phyloP scores from a whole-genome alignment of 1,140 invertebrate genomes.

The Dreissena rostriformis region DNA sequence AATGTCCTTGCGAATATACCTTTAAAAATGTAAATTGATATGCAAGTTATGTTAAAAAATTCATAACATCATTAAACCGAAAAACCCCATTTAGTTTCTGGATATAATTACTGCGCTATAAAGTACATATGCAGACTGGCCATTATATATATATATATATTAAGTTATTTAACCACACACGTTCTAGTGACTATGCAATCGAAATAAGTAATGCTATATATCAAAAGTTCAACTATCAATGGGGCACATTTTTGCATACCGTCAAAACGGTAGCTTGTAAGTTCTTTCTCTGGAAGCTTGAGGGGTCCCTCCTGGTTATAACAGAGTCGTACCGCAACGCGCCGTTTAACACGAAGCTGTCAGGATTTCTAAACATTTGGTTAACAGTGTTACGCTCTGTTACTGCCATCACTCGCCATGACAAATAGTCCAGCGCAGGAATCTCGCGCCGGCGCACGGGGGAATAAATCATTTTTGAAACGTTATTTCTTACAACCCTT shows the following conservation, averaged over 20 bases:
- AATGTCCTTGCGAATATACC: no score
- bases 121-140: no score
- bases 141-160: no score
- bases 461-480: constrained; percentile 44
- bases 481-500: constrained; percentile 39
- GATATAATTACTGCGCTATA: no score
- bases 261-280: no score
- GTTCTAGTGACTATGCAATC: not conserved
- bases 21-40: no score
- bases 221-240: not conserved
- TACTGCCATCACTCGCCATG: constrained; percentile 37
- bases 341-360: constrained; percentile 24
- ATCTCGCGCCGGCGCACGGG: constrained; percentile 4
- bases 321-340: constrained; percentile 7
- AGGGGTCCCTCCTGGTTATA: not conserved
- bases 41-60: no score
- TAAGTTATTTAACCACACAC: not conserved
- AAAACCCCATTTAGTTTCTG: no score
- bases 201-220: not conserved
- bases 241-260: not conserved
- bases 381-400: constrained; percentile 40
- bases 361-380: constrained; percentile 43
- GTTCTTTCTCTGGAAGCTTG: not conserved
- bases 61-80: no score
- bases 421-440: constrained; percentile 51